Conservation (phyloP, 2,797 vertebrate species). For the Lacerta agilis region DNA sequence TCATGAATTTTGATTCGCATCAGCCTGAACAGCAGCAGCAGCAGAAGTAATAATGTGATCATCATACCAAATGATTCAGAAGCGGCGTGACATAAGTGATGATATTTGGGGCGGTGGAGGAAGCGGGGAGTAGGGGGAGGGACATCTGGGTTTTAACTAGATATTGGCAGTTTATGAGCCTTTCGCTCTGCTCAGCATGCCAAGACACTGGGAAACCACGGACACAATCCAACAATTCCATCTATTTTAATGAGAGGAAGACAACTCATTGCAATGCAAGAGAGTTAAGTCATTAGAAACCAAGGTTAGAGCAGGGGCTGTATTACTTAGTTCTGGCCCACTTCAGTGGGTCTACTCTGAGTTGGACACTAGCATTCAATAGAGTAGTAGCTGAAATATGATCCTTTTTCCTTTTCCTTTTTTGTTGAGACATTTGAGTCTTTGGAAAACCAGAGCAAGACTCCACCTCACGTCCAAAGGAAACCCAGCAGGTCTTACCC, state of each 20-base stretch:
- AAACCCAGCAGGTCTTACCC: too few species aligned
- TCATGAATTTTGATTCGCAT: conserved; percentile 70
- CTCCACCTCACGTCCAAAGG: too few species aligned
- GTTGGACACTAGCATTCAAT: too few species aligned
- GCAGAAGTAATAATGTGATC: conserved; percentile 66
- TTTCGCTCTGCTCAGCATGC: conserved; percentile 39
- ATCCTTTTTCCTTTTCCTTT: too few species aligned
- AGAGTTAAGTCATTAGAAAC: neutral
- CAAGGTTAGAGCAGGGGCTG: neutral
- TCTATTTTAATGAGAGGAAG: neutral
- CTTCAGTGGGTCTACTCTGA: too few species aligned
- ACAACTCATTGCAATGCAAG: neutral
- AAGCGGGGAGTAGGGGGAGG: neutral
- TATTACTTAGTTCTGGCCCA: too few species aligned
- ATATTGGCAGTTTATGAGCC: conserved; percentile 52
- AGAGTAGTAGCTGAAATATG: too few species aligned
- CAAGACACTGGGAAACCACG: conserved; percentile 38
- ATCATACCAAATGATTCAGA: conserved; percentile 72
- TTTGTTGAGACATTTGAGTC: too few species aligned
- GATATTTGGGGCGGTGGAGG: neutral
- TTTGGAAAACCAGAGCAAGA: too few species aligned
- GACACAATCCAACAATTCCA: neutral
- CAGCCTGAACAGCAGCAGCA: conserved; percentile 44
- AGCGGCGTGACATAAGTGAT: conserved; percentile 57
- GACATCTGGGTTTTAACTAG: conserved; percentile 73